Base-by-base conservation (phyloP, 2,797 vertebrate species). In the Sebastes iracundus region DNA sequence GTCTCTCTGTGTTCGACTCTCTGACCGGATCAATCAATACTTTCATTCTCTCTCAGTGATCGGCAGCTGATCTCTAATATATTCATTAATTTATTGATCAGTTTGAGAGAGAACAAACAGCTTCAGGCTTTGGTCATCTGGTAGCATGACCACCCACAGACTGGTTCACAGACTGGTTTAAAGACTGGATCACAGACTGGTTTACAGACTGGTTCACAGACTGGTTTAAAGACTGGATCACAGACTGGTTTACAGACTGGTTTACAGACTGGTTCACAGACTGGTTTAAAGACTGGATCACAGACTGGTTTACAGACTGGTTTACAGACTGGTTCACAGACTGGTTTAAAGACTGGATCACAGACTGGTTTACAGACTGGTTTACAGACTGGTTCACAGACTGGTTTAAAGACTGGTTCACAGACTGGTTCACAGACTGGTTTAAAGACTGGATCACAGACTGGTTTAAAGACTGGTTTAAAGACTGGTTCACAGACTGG, bases 31-130 rank as follows among this genome's bases (percentile, higher is more conserved):
- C 88, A 88, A 90, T 95, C 90, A 87, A 93, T 94, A 92, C 27
- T 53, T 56, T 90, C 90, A 85, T 66, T 73, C 85, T 79, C 84
- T 80, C 76, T 80, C 77, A 80, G 75, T 80, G 90, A 91, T 89
- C 90, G 92, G 76, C 82, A 81, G 5, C 4, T 23, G 55, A 92
- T 87, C 89, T 91, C 84, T 91, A 87, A 95, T 93, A 87, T 92
- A 94, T 96, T 93, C 92, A 96, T 95, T 93, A 58, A 88, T 92
- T 85, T 95, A 95, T 95, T 94, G 92, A 96, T 94, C 85, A 75
- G 20, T 65, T 75, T 68, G 75, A 52, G 61, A 42, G 28, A 75
- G 67, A 90, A 90, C 79, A 92, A 93, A 90, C 75, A 85, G 70
- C 77, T 70, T 84, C 52, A 33, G 18, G 76, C 14, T 77, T 79